A percentile compares a stretch with the other conserved stretches of the same genome.
phyloP scores from a whole-genome alignment of 2,113 vertebrate genomes.

The Gymnorhina tibicen region DNA sequence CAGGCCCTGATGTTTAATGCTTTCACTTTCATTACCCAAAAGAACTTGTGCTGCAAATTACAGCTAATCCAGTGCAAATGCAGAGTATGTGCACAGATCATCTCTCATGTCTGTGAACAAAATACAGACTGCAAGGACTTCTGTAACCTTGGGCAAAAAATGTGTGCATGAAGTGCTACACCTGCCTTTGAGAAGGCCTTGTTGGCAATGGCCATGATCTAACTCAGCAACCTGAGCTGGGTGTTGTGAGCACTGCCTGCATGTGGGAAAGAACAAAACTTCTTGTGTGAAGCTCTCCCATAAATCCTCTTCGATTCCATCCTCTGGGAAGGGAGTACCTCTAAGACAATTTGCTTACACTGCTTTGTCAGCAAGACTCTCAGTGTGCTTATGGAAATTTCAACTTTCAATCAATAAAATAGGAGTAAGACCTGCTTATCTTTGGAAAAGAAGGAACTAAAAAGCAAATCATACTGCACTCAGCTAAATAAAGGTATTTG shows the following conservation, averaged over 20 bases:
- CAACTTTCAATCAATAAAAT: neutral
- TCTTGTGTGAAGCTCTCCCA: neutral
- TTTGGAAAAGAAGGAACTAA: neutral
- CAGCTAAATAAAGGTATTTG: neutral
- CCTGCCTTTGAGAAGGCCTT: neutral
- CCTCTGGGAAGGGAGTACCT: neutral
- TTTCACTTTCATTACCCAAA: neutral
- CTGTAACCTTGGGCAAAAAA: neutral
- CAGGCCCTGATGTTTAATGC: neutral
- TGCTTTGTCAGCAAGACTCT: slow-evolving; percentile 9
- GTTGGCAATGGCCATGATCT: neutral
- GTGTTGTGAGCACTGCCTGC: neutral
- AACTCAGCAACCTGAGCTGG: neutral
- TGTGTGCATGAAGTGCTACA: neutral
- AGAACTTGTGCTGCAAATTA: neutral
- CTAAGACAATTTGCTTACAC: neutral
- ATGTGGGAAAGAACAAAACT: neutral
- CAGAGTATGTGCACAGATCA: neutral
- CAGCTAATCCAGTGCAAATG: neutral
- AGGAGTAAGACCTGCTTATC: neutral
- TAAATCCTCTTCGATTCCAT: neutral
- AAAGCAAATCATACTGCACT: neutral
- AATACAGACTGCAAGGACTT: neutral
- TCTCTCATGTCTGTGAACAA: neutral
- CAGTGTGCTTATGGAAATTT: neutral